Percentiles rank a stretch among this genome's conserved stretches.
Evolutionary conservation across 2,113 vertebrate species (phyloP).

Genomic region (Tachysurus vachellii): DNA sequence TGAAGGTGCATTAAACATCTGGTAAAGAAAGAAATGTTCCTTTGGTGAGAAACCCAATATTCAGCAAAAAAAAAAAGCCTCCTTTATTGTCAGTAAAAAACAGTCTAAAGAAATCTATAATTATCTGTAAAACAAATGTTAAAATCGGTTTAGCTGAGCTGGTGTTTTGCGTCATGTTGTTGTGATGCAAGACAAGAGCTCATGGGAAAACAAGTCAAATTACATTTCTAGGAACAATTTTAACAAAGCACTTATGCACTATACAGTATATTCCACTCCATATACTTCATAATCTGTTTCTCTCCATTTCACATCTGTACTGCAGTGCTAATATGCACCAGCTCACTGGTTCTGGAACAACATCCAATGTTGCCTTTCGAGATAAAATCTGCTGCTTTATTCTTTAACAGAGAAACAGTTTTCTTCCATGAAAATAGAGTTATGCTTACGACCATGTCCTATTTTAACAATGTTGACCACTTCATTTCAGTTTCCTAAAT

Average conservation of each 20-base stretch:
- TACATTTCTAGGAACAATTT: neutral
- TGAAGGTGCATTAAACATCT: neutral
- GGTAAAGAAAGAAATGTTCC: neutral
- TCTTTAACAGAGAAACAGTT: neutral
- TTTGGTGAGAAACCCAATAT: slow-evolving; percentile 11
- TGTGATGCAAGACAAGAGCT: neutral
- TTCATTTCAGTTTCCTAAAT: neutral
- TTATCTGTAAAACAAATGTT: slow-evolving; percentile 8
- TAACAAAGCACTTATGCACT: neutral
- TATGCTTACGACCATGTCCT: neutral
- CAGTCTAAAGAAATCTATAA: neutral
- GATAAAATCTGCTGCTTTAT: neutral
- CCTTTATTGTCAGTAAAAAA: neutral
- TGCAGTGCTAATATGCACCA: neutral
- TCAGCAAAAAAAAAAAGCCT: neutral
- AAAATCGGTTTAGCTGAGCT: slow-evolving; percentile 3
- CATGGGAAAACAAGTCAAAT: slow-evolving; percentile 10
- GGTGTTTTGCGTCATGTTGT: slow-evolving; percentile 12
- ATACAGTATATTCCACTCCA: neutral
- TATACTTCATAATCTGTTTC: slow-evolving; percentile 10
- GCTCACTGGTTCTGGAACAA: neutral
- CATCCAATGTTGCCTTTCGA: neutral
- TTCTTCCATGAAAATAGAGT: neutral
- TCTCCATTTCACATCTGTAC: neutral
- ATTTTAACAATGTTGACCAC: neutral